Evolutionary conservation across 2,888 invertebrate genomes (phyloP), one percentile per base, ranked within the genome.

Genomic region (Diaprepes abbreviatus): DNA sequence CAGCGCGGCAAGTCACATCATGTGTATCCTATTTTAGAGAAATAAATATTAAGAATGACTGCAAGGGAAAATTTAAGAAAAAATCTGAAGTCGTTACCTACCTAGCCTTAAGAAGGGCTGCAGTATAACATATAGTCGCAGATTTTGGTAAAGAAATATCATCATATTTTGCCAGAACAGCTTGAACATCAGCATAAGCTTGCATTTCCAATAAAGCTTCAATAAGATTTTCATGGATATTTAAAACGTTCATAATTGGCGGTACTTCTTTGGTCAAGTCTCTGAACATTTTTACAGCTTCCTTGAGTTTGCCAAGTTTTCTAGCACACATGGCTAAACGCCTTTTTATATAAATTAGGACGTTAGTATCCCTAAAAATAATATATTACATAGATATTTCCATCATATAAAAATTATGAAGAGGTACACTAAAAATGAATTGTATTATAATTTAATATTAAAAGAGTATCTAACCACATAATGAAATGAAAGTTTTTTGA

Each of bases 321-420:
- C 98, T 89, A 31, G 96, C 95, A 86, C 97, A 98, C 97, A 98
- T 97, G n/a, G 97, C 98, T 70, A 97, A 85, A 72, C 98, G 89
- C 64, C 98, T 89, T 85, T 95, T 94, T 63, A 97, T 93, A 84
- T 98, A 98, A 80, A 97, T 96, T 71, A 97, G 85, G 35, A 98
- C 95, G 83, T 96, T 96, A 66, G 95, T 93, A 83, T 98, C 96
- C 75, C 98, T 88, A 54, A 58, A 63, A 57, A 24, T 14, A 14
- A 33, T 5, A 19, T 21, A 43, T 12, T 14, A 3, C 14, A 21
- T 19, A n/a, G n/a, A 21, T 21, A 21, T 21, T n/a, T 43, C n/a
- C n/a, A n/a, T n/a, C n/a, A n/a, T n/a, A n/a, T n/a, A n/a, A n/a
- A n/a, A n/a, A n/a, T n/a, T n/a, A n/a, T n/a, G n/a, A n/a, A n/a